Evolutionary conservation across 2,888 invertebrate genomes (phyloP).

Genomic region (Andricus quercusramuli): DNA sequence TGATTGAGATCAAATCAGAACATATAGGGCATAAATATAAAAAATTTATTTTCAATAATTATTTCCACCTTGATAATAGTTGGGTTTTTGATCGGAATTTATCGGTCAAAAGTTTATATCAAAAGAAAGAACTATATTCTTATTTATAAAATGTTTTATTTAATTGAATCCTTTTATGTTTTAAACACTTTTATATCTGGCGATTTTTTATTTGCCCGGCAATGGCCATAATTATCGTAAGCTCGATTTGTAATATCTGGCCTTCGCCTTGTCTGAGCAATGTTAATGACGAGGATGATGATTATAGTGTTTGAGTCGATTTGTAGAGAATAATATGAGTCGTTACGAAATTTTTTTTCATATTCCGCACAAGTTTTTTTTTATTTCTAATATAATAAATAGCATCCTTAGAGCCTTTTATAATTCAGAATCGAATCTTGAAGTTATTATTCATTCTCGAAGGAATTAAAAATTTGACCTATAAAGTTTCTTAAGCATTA

Average conservation of each 20-base stretch:
- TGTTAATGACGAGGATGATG: conserved; percentile 38
- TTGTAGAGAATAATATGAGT: conserved; percentile 8
- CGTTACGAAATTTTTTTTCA: conserved; percentile 4
- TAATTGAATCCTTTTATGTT: not conserved
- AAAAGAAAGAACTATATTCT: not conserved
- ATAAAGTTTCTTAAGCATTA: not conserved
- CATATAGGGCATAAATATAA: too few relatives aligned
- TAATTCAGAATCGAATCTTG: not conserved
- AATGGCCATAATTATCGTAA: conserved; percentile 36
- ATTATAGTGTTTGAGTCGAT: conserved; percentile 15
- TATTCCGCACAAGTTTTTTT: conserved; percentile 1
- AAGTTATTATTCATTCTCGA: not conserved
- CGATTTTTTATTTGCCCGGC: not conserved
- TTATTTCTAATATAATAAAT: conserved; percentile 11
- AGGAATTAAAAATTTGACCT: not conserved
- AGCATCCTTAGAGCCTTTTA: not conserved
- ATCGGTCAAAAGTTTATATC: not conserved
- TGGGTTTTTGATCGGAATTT: not conserved
- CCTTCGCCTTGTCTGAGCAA: conserved; percentile 49
- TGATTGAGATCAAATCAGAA: too few relatives aligned
- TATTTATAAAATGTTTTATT: not conserved
- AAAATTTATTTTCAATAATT: not conserved
- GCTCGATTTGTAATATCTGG: conserved; percentile 45
- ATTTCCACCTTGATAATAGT: not conserved
- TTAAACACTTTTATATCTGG: not conserved